Base-by-base conservation (phyloP, 2,113 vertebrate species). In the Semicossyphus pulcher region DNA sequence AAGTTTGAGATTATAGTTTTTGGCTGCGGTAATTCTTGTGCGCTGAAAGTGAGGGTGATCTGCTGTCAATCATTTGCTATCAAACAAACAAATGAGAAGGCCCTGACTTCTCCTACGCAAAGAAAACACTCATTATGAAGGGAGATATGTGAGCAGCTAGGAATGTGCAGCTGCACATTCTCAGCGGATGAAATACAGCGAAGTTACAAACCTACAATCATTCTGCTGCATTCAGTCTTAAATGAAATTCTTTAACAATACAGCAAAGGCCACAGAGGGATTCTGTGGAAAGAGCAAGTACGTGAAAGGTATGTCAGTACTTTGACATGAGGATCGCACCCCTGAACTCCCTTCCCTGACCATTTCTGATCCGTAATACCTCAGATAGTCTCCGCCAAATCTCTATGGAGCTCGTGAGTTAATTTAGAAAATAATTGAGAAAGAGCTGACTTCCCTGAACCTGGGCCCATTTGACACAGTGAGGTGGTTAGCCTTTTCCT, bases 381-480 rank as follows among this genome's bases (percentile, higher is more conserved):
- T 76, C 61, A 57, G 59, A 72, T 25, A 60, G 73, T 48, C 59
- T 74, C 64, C 0, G 16, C 73, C 21, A 62, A 81, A 67, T 87
- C 87, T 88, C 88, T 15, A 11, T 20, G 59, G 86, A 84, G 74
- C 68, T 63, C 18, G 29, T 66, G 29, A 39, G 78, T 85, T 91
- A 87, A 93, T 94, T 91, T 84, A 76, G 81, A 89, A 87, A 92
- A 88, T 89, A 91, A 92, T 90, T 91, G 91, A 88, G 85, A 86
- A 80, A 80, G 78, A 77, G 74, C 64, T 39, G 80, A 76, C 85
- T 83, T 78, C 72, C 74, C 16, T 91, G 86, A 91, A 90, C 90
- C 78, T 58, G 60, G 74, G 74, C 86, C 81, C 76, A 77, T 80
- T 85, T 85, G 88, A 89, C 84, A 80, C 85, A 79, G 81, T 34